These are phyloP conservation scores for Germaria angustata DNA, from an alignment of 2,888 invertebrate genomes.

Conservation along the genomic window DNA sequence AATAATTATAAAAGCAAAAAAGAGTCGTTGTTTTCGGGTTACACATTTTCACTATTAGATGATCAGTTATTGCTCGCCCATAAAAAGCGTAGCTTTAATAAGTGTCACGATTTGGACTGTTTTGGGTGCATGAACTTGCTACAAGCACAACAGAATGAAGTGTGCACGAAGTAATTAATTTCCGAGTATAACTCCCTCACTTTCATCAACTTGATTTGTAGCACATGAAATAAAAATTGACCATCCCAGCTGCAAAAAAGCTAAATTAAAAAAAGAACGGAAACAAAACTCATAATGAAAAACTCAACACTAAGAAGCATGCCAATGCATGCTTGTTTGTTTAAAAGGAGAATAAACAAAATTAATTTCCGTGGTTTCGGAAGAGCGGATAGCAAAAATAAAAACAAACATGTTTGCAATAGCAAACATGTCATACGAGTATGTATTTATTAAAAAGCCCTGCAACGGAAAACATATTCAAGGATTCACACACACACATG, in stretches of 20 bases:
- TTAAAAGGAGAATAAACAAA: neutral
- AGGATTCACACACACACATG: neutral
- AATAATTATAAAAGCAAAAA: no score
- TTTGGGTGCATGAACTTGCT: no score
- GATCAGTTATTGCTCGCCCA: no score
- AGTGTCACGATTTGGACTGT: no score
- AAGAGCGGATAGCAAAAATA: neutral
- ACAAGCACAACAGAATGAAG: no score
- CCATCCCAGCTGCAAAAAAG: conserved; percentile 11
- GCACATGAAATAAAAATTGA: neutral
- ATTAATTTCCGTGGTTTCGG: conserved; percentile 42
- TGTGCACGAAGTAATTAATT: no score
- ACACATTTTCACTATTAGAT: no score
- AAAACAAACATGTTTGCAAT: neutral
- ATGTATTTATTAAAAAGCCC: conserved; percentile 21
- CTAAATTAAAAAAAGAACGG: neutral
- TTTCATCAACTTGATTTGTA: no score
- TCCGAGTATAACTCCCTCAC: no score
- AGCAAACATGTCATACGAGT: conserved; percentile 46
- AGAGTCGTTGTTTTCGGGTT: no score
- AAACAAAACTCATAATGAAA: conserved; percentile 11
- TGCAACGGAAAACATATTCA: neutral
- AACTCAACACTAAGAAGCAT: neutral
- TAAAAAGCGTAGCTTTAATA: no score
- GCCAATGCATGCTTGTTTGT: neutral